These are phyloP conservation scores for Tachyglossus aculeatus DNA, from an alignment of 2,797 vertebrate genomes.

Conservation along the genomic window DNA sequence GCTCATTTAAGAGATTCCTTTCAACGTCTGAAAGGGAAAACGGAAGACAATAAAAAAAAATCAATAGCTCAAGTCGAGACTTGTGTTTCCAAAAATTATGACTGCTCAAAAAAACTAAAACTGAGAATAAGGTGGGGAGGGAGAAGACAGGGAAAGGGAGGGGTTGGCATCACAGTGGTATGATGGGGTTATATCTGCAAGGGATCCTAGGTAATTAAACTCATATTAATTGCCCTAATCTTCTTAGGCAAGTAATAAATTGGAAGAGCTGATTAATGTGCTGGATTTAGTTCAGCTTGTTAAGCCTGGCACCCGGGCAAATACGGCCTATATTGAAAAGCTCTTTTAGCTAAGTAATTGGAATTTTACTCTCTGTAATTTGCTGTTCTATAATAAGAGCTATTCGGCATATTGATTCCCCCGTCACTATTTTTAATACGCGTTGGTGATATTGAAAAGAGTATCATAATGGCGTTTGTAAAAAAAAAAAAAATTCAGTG, in stretches of 20 bases:
- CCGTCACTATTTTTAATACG: slow-evolving; percentile 31
- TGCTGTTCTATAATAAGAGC: slow-evolving; percentile 45
- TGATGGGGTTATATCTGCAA: slow-evolving; percentile 61
- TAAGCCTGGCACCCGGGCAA: slow-evolving; percentile 67
- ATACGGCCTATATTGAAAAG: slow-evolving; percentile 61
- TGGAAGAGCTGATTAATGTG: slow-evolving; percentile 68
- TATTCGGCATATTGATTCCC: slow-evolving; percentile 53
- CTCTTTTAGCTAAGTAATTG: slow-evolving; percentile 68
- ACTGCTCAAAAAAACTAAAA: slow-evolving; percentile 61
- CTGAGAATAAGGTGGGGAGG: slow-evolving; percentile 10
- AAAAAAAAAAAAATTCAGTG: slow-evolving; percentile 32
- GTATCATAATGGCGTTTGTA: slow-evolving; percentile 32
- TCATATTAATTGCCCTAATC: slow-evolving; percentile 69
- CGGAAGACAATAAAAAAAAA: neutral
- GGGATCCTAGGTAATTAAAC: slow-evolving; percentile 69
- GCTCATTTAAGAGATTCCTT: neutral
- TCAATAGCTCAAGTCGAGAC: neutral
- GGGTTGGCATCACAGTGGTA: slow-evolving; percentile 50
- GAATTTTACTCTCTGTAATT: slow-evolving; percentile 66
- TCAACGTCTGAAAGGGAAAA: slow-evolving; percentile 1
- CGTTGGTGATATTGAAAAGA: slow-evolving; percentile 42
- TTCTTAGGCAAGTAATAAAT: slow-evolving; percentile 72
- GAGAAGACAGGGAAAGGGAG: neutral
- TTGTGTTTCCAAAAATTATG: slow-evolving; percentile 48
- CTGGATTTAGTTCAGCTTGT: slow-evolving; percentile 72